Conservation (phyloP, 2,888 invertebrate species). For the Habroteleia sp. region DNA sequence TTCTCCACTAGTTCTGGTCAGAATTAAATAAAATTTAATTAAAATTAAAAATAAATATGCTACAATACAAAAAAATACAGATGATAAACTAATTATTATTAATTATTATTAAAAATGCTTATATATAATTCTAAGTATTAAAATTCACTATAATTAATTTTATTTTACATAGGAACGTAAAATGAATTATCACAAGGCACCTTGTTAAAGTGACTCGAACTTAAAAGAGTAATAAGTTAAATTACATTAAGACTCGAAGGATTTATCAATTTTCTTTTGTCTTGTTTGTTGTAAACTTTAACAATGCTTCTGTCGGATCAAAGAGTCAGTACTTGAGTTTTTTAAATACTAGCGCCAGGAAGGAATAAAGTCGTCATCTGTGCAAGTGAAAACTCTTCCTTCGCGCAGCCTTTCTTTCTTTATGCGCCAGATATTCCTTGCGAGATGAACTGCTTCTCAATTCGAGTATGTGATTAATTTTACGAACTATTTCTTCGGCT, state of each 20-base stretch:
- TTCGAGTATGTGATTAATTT: conserved; percentile 93
- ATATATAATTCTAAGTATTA: conserved; percentile 8
- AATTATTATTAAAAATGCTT: conserved; percentile 2
- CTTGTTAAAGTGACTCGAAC: conserved; percentile 9
- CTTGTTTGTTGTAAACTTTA: conserved; percentile 2
- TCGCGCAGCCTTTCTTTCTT: conserved; percentile 86
- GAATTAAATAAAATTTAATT: no score
- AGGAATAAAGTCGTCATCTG: conserved; percentile 76
- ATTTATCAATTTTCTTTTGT: not conserved
- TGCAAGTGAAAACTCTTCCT: conserved; percentile 84
- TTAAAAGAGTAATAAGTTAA: not conserved
- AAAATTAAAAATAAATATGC: no score
- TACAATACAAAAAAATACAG: not conserved
- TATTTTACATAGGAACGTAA: conserved; percentile 23
- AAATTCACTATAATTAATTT: conserved; percentile 8
- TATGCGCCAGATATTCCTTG: conserved; percentile 90
- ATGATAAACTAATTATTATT: not conserved
- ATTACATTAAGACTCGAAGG: no score
- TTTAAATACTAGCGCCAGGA: conserved; percentile 65
- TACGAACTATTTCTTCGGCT: conserved; percentile 92
- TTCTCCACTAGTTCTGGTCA: no score
- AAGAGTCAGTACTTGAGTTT: conserved; percentile 68
- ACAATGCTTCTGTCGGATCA: conserved; percentile 10
- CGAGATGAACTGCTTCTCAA: conserved; percentile 89
- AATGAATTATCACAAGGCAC: conserved; percentile 22